A percentile compares a stretch with the other conserved stretches of the same genome.
These are phyloP conservation scores for Andrena cerasifolii DNA, from an alignment of 1,140 invertebrate genomes.

Conservation along the genomic window DNA sequence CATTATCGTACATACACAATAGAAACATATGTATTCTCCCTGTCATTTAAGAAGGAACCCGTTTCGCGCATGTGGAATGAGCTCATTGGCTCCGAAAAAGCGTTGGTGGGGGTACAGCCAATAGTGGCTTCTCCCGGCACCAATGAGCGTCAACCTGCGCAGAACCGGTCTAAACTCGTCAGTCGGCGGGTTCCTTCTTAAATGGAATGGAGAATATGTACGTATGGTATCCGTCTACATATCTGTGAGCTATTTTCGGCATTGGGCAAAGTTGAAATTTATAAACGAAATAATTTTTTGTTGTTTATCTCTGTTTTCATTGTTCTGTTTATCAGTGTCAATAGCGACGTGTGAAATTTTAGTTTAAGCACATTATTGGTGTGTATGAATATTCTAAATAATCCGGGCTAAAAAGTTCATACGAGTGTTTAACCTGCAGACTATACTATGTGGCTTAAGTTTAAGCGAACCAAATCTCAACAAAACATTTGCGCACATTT, in stretches of 20 bases:
- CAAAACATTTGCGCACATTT: constrained; percentile 40
- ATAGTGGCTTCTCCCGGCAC: too few species aligned
- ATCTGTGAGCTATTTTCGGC: not conserved
- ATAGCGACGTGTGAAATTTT: constrained; percentile 2
- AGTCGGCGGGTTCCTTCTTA: too few species aligned
- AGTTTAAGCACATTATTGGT: too few species aligned
- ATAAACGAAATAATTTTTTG: not conserved
- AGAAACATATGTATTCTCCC: too few species aligned
- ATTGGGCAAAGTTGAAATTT: constrained; percentile 12
- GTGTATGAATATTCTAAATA: constrained; percentile 12
- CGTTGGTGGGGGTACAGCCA: too few species aligned
- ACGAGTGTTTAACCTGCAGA: constrained; percentile 33
- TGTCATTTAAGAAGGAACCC: too few species aligned
- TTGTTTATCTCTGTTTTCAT: constrained; percentile 17
- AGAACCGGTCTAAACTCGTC: too few species aligned
- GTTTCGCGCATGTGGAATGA: too few species aligned
- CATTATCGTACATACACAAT: too few species aligned
- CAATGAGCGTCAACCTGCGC: too few species aligned
- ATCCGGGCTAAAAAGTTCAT: constrained; percentile 37
- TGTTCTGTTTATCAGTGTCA: not conserved
- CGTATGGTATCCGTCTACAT: not conserved
- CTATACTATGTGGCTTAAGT: constrained; percentile 17
- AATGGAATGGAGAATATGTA: too few species aligned
- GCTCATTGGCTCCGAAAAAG: too few species aligned
- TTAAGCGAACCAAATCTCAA: constrained; percentile 22